phyloP scores from a whole-genome alignment of 30 jellyfish, hydroid and myxozoan species.

The Chrysaora quinquecirrha region DNA sequence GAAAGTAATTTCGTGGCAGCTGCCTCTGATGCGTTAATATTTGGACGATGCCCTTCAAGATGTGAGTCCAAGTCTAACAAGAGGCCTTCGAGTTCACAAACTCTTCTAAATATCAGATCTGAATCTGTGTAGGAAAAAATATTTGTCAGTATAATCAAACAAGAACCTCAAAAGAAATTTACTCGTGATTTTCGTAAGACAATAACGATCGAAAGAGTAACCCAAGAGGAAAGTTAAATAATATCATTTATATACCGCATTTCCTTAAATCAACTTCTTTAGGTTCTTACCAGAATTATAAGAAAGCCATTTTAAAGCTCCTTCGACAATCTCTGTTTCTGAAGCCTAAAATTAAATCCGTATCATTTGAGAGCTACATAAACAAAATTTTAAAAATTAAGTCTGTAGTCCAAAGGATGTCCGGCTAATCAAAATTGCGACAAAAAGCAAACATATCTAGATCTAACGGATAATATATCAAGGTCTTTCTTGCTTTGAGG shows the following conservation, averaged over 20 bases:
- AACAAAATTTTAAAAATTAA: too few species aligned
- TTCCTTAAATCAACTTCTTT: neutral
- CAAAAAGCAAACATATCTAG: too few species aligned
- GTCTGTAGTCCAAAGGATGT: too few species aligned
- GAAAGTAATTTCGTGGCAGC: slow-evolving; percentile 63
- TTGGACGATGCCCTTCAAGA: slow-evolving; percentile 53
- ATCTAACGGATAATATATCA: too few species aligned
- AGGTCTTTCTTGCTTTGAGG: too few species aligned
- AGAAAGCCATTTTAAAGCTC: slow-evolving; percentile 64
- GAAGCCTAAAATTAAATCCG: slow-evolving; percentile 31
- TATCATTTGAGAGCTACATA: too few species aligned
- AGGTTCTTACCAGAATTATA: slow-evolving; percentile 54
- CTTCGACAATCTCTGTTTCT: slow-evolving; percentile 40
- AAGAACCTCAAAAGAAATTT: neutral
- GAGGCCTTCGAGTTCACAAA: slow-evolving; percentile 88
- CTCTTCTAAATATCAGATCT: slow-evolving; percentile 55
- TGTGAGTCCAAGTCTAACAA: slow-evolving; percentile 70
- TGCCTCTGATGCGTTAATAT: slow-evolving; percentile 16
- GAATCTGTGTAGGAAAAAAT: slow-evolving; percentile 50
- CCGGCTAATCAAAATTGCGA: too few species aligned
- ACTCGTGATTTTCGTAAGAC: too few species aligned
- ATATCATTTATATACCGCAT: neutral
- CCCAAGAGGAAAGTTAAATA: neutral
- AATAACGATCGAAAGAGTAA: too few species aligned
- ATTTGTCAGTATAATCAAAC: neutral